Conservation (phyloP, 2,113 vertebrate genomes). For the Philantomba maxwellii region DNA sequence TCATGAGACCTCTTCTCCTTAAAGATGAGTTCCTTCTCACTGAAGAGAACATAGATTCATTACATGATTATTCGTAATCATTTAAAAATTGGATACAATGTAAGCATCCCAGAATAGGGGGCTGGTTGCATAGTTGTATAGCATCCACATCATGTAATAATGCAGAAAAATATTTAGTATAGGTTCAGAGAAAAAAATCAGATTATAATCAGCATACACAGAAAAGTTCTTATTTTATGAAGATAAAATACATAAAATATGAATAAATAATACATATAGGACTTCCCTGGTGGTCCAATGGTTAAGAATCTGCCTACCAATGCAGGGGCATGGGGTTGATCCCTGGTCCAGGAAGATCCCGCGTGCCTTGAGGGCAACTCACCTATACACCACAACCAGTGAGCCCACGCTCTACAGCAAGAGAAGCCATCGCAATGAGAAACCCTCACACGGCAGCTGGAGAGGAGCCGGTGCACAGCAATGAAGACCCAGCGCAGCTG, state of each 20-base stretch:
- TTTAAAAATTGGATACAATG: neutral
- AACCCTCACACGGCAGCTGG: neutral
- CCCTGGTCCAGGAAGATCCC: neutral
- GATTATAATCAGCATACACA: neutral
- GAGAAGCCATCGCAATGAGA: neutral
- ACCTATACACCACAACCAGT: neutral
- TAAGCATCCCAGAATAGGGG: neutral
- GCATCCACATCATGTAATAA: neutral
- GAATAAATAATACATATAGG: neutral
- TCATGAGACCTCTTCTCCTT: neutral
- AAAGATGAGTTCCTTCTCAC: neutral
- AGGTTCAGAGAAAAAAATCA: neutral
- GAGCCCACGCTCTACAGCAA: neutral
- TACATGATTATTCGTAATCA: neutral
- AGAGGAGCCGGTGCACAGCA: neutral
- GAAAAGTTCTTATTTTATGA: neutral
- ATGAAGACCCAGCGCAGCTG: neutral
- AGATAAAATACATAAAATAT: neutral
- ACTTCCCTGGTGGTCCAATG: neutral
- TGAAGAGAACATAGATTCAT: neutral
- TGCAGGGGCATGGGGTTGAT: neutral
- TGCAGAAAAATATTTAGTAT: neutral
- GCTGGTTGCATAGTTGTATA: neutral
- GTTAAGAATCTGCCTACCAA: neutral
- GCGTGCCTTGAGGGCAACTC: neutral